Evolutionary conservation across 2,888 invertebrate genomes (phyloP), one percentile per base, ranked within the genome.

Genomic region (Gastracanthus pulcherrimus): DNA sequence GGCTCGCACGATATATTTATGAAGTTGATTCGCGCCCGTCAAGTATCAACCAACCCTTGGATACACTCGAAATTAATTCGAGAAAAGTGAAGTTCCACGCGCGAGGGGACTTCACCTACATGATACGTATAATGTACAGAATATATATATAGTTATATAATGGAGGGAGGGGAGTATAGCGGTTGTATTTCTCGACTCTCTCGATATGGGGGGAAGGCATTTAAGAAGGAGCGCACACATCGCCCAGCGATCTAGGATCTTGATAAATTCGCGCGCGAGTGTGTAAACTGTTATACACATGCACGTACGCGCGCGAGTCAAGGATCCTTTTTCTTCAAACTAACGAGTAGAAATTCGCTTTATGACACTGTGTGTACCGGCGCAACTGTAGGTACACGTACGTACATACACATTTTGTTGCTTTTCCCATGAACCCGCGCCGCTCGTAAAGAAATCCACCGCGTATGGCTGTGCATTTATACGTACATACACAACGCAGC

Each of bases 261-360:
- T 36, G 77, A 77, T 77, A 55, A 26, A 9, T 48, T 48, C 48
- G 48, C 19, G 13, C 48, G 7, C 19, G 23, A 23, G 2, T 26
- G 26, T 55, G 55, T 55, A 55, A 26, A 55, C n/a, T 55, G 26
- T 55, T 23, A 48, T 48, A n/a, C 2, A 55, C 11, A 26, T 3
- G n/a, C 9, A 62, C 19, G 34, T 36, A 36, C 55, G 45, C 29
- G 38, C 38, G 48, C 26, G n/a, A n/a, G n/a, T n/a, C n/a, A n/a
- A n/a, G n/a, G n/a, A n/a, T n/a, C 29, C 3, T 41, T 66, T 72
- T 78, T 79, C 58, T 67, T n/a, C 41, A 45, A 66, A n/a, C 45
- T 72, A 79, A 72, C 72, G 72, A 79, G 66, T 79, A 79, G 79
- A 79, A 79, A 79, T 75, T 79, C 79, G 72, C 58, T 79, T 78